phyloP scores from a whole-genome alignment of 2,113 vertebrate species.

The Emberiza fucata region DNA sequence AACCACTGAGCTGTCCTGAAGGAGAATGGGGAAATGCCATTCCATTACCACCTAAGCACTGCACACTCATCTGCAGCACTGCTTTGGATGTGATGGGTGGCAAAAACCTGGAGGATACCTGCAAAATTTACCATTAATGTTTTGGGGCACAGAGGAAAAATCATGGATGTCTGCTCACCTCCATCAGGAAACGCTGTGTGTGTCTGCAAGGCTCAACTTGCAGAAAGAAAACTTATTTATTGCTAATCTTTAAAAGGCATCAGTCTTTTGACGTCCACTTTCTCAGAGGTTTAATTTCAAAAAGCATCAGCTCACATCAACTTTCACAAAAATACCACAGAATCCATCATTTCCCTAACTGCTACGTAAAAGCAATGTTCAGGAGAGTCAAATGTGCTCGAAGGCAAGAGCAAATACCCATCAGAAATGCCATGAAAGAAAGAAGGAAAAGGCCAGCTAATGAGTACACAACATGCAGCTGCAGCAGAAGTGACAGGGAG shows the following conservation, averaged over 20 bases:
- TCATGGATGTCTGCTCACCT: neutral
- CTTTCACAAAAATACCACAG: neutral
- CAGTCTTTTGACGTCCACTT: neutral
- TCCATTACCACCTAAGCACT: neutral
- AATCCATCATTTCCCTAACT: neutral
- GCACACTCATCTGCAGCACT: neutral
- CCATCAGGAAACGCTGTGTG: rapidly evolving
- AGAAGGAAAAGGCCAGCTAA: neutral
- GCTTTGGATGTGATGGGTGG: rapidly evolving
- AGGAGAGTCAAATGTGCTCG: conserved; percentile 2
- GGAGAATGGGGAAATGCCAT: neutral
- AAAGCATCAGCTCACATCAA: neutral
- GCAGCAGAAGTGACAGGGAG: neutral
- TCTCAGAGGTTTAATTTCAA: neutral
- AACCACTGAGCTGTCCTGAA: neutral
- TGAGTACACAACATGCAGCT: neutral
- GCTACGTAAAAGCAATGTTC: conserved; percentile 16
- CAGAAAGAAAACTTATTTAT: neutral
- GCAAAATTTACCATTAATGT: neutral
- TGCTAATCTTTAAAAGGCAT: neutral
- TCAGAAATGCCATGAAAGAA: neutral
- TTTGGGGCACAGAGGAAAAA: neutral
- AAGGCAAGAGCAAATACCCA: conserved; percentile 24
- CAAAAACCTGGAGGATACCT: neutral
- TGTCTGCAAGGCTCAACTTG: neutral